Base-by-base conservation (phyloP, 2,113 vertebrate species). In the Sebastes schlegelii region DNA sequence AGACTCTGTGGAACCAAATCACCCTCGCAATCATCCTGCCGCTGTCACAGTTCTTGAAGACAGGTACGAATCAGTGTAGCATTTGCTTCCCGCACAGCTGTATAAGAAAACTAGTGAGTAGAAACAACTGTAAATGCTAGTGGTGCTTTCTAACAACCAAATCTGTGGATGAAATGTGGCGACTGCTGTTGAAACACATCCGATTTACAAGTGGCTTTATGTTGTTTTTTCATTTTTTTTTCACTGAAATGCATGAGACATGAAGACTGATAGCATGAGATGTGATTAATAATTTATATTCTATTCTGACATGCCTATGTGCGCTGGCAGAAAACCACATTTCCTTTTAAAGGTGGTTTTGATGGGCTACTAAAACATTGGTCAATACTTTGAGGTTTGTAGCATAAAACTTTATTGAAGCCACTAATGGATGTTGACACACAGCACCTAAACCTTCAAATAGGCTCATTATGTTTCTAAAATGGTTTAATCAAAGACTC, bases 1-100 rank as follows among this genome's bases (percentile, higher is more conserved):
- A 86, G 83, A 83, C 23, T 76, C 82, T 69, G 76, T 52, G 67
- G 82, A 87, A 73, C 60, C 62, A 84, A 88, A 88, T 90, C 82
- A 75, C 85, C 58, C 26, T 86, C n/a, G 23, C 87, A 83, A 64
- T 89, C 62, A 65, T 77, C 54, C 66, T 40, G 63, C 84, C 84
- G 79, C 86, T 77, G 83, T 85, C 88, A 85, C 76, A 79, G 74
- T 69, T 65, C 74, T 82, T 60, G 80, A 80, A 74, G 74, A 88
- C 80, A 74, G 77, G 83, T 83, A 76, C 1, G 49, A 84, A 61
- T 77, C 85, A 69, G 60, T 19, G 10, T 79, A 34, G 75, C 21
- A 60, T 66, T 88, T 68, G 54, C 82, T 66, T 88, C 84, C 65
- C 0, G 13, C 83, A 72, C 73, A 86, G 58, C n/a, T 19, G n/a